Conservation (phyloP, 2,797 vertebrate species). For the Emydoidea blandingii region DNA sequence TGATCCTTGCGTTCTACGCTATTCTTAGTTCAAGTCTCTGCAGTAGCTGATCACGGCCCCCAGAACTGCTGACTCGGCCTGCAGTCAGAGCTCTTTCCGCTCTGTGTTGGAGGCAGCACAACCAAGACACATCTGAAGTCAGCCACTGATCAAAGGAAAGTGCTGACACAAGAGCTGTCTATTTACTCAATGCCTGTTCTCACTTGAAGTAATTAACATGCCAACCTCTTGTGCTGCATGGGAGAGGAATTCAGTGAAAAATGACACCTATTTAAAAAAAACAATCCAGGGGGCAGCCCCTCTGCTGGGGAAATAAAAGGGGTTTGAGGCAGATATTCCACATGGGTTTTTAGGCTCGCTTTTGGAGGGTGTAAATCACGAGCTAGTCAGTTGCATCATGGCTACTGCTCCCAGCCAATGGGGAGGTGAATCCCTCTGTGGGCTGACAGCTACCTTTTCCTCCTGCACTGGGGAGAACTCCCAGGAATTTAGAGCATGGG, state of each 20-base stretch:
- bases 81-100: not conserved
- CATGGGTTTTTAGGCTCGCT: not conserved
- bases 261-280: accelerated
- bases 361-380: not conserved
- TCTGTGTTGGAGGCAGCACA: not conserved
- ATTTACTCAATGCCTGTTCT: not conserved
- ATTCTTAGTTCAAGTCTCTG: accelerated
- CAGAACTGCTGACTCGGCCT: not conserved
- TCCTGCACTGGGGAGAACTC: not conserved
- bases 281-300: not conserved
- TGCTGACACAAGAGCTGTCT: not conserved
- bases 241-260: not conserved
- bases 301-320: not conserved
- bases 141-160: not conserved
- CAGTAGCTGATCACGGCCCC: accelerated
- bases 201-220: not conserved
- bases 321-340: not conserved
- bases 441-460: not conserved
- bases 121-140: not conserved
- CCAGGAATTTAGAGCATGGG: not conserved
- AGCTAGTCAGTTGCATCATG: not conserved
- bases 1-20: not conserved
- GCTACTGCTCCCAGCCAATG: not conserved
- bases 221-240: not conserved
- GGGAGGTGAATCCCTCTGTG: not conserved